Base-by-base conservation (phyloP, 2,113 vertebrate genomes). In the Catharus bicknelli region DNA sequence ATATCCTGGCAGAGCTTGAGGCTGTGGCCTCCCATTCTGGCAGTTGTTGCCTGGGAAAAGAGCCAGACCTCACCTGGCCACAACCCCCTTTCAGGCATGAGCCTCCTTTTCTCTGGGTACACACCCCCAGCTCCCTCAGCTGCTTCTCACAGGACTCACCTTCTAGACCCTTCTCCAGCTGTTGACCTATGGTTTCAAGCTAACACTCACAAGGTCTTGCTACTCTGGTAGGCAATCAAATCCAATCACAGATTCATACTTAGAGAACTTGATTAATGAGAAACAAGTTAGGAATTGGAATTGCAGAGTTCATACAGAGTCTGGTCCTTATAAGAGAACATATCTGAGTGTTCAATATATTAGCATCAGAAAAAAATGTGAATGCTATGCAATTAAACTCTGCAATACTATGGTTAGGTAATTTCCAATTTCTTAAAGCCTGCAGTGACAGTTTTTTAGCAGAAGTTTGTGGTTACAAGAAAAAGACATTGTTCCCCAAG, bases 321-420 rank as follows among this genome's bases (percentile, higher is more conserved):
- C 26, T 72, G 17, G 9, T 59, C 32, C n/a, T 68, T 5, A 9
- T 38, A 68, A 34, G 17, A 51, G 29, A 66, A 6, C 15, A 32
- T 22, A 8, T 13, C 5, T 32, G 66, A 69, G 5, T 25, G 22
- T 32, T 62, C 0, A 0, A 53, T 43, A 22, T 3, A 72, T 16
- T 16, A 55, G 9, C n/a, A 61, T 69, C 18, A 77, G 21, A 43
- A 72, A 63, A 81, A 83, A 61, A 3, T 5, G 8, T 29, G 11
- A 53, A 27, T n/a, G 18, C 47, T 59, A 12, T 19, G 62, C 32
- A 61, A 59, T 45, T 43, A 38, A 59, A 51, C 11, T 55, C n/a
- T 40, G 34, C 19, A 62, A 38, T 38, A 29, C 7, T 32, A 21
- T 2, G 1, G 40, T 70, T 86, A 83, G 70, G 34, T 20, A 80